Base-by-base conservation (phyloP, 2,888 invertebrate genomes). In the Tachina fera region DNA sequence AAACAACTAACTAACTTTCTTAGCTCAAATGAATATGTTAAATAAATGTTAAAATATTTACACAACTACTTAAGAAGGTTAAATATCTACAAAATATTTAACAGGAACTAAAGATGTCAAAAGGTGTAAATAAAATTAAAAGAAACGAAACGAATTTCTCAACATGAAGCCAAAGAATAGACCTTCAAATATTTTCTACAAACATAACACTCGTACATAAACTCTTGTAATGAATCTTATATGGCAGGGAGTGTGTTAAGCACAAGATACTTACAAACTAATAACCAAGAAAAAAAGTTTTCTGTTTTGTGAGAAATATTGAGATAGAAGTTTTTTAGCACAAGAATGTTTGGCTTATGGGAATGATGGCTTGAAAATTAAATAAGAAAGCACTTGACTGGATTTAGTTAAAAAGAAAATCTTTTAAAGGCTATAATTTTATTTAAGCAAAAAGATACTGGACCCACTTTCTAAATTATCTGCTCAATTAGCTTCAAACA, bases 81-180 rank as follows among this genome's bases (percentile, higher is more conserved):
- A 78, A 83, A 74, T 63, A 63, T 22, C 31, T 70, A 41, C 60
- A 75, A 70, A 76, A 56, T 82, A 63, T 79, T 47, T 22, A 49
- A 43, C 22, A 49, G 63, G 74, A 68, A 56, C 51, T 61, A 31
- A 68, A 60, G 74, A 68, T 70, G 61, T 79, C 74, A 79, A 70
- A 61, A 79, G 78, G 63, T 70, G 70, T 58, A 72, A 83, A 72
- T 70, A 63, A 79, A 79, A 84, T 83, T 72, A 51, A 67, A 77
- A 67, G 51, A 67, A 45, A 47, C 58, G 39, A 60, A 43, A 49
- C 14, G 45, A 70, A 16, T 72, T 56, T 56, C 22, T 8, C 79
- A 72, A 72, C 71, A 61, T 79, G 63, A 71, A 79, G 71, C 45
- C 63, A 43, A 65, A 56, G 49, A 60, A 31, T 39, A 49, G 49